Evolutionary conservation across 2,888 invertebrate genomes (phyloP), one percentile per base, ranked within the genome.

Genomic region (Polydrusus cervinus): DNA sequence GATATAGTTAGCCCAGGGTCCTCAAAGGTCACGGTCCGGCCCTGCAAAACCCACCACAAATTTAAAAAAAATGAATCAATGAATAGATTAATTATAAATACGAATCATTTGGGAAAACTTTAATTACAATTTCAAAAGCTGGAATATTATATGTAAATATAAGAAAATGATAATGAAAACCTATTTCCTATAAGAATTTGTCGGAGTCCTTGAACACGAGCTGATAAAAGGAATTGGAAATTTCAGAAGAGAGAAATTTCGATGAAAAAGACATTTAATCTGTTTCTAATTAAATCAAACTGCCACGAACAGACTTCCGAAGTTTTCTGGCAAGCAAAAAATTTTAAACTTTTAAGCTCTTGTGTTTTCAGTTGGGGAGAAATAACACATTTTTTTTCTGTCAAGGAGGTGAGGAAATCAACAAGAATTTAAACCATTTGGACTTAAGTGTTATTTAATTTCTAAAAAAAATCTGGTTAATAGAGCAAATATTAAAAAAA

Each of bases 261-360:
- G 43, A 43, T 43, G 43, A 55, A 55, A 64, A 71, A 20, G 53
- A 43, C 71, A 64, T 49, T 53, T 64, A 71, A 64, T 71, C 53
- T 34, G 53, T 43, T 57, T 72, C 57, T 72, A 72, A 72, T 72
- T 66, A 72, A 66, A 66, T 72, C 47, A 72, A 66, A 65, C 45
- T 51, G 64, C 64, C 71, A 71, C 55, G 10, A 51, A 14, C 71
- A 64, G 65, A 55, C 55, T 60, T 11, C 5, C 30, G 20, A 55
- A 70, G 30, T 65, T 71, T 65, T 53, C 53, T 34, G 20, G 53
- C 45, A 65, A 65, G 43, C 65, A 65, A 53, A 53, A 53, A 34
- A 34, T 45, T 55, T 65, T 45, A 65, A 43, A 71, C 62, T 47
- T 61, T 70, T 14, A 45, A 68, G 43, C 38, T 6, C 38, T 55